Percentiles rank a stretch among this genome's conserved stretches.
Evolutionary conservation across 2,113 vertebrate genomes (phyloP).

Genomic region (Casuarius casuarius): DNA sequence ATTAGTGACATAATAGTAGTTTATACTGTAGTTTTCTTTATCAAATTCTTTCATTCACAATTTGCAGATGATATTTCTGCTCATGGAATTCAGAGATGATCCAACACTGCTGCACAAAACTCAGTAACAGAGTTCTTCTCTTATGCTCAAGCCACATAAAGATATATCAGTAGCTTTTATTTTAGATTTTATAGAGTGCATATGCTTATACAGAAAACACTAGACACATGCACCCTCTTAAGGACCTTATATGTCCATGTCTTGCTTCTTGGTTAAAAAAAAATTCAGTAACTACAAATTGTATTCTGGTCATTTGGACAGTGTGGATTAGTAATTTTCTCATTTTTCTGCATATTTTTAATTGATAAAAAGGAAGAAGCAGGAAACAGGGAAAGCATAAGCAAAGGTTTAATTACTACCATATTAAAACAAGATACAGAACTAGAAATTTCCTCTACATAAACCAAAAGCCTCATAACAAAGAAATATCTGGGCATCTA

Average conservation of each 20-base stretch:
- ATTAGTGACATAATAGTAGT: not conserved
- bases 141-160: not conserved
- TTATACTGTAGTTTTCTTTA: not conserved
- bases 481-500: not conserved
- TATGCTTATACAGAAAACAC: not conserved
- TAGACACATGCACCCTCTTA: not conserved
- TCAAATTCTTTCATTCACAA: not conserved
- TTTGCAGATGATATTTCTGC: not conserved
- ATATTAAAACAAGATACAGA: not conserved
- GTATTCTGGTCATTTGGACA: not conserved
- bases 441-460: not conserved
- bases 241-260: not conserved
- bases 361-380: not conserved
- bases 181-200: not conserved
- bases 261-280: not conserved
- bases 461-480: not conserved
- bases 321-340: not conserved
- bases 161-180: not conserved
- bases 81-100: not conserved
- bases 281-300: not conserved
- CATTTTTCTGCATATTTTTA: not conserved
- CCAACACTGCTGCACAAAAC: not conserved
- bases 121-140: not conserved
- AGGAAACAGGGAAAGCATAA: not conserved
- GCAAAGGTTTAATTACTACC: not conserved